Evolutionary conservation across 1,140 invertebrate species (phyloP).

Genomic region (Calephelis nemesis): DNA sequence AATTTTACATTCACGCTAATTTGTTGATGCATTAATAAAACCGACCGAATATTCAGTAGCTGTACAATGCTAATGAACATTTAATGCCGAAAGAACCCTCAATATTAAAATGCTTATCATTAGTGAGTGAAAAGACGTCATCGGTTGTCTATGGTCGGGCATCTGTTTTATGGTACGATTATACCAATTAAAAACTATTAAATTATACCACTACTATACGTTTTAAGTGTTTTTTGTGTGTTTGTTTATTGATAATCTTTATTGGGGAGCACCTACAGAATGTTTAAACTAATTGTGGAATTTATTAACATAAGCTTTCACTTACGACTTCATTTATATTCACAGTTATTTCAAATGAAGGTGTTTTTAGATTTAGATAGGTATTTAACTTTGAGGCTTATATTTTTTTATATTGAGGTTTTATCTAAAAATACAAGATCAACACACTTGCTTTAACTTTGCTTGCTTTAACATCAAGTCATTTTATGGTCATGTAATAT

Average conservation of each 20-base stretch:
- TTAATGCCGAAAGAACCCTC: slow-evolving; percentile 55
- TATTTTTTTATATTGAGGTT: too few species aligned
- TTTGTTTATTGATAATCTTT: slow-evolving; percentile 62
- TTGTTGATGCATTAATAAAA: slow-evolving; percentile 70
- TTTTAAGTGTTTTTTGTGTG: slow-evolving; percentile 62
- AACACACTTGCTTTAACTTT: too few species aligned
- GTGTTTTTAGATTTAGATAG: neutral
- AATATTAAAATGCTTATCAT: slow-evolving; percentile 46
- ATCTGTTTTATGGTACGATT: slow-evolving; percentile 67
- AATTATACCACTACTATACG: slow-evolving; percentile 68
- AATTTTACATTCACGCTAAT: slow-evolving; percentile 75
- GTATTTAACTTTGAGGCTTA: neutral
- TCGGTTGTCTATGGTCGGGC: slow-evolving; percentile 54
- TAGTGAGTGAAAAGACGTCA: slow-evolving; percentile 59
- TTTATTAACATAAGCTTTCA: neutral
- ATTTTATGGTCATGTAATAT: too few species aligned
- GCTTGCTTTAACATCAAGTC: too few species aligned
- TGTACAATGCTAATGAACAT: slow-evolving; percentile 66
- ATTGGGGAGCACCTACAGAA: slow-evolving; percentile 21
- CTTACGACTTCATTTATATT: neutral
- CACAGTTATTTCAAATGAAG: neutral
- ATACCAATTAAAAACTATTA: slow-evolving; percentile 76
- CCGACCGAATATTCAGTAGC: slow-evolving; percentile 73
- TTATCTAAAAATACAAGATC: too few species aligned
- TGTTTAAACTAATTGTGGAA: slow-evolving; percentile 10